Percentiles rank a stretch among this genome's conserved stretches.
phyloP scores from a whole-genome alignment of 2,888 invertebrate species.

The Thumatha senex region DNA sequence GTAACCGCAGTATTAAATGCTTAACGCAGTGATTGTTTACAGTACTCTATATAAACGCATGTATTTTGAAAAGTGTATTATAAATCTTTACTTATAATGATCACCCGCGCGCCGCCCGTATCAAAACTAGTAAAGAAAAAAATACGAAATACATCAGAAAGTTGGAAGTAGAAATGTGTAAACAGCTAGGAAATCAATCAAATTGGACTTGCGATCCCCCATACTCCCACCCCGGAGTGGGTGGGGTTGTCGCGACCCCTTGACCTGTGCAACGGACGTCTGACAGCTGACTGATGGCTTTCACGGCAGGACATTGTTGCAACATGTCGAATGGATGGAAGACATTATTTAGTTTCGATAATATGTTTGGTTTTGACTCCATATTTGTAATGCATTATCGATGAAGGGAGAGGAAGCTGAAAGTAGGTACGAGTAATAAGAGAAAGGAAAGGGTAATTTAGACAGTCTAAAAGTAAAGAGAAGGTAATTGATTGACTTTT shows the following conservation, averaged over 20 bases:
- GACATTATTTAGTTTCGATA: constrained; percentile 29
- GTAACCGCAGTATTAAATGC: too few relatives aligned
- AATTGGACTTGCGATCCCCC: constrained; percentile 46
- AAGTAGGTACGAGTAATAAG: background rate
- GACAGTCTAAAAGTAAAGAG: background rate
- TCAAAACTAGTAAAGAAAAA: constrained; percentile 17
- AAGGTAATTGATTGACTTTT: too few relatives aligned
- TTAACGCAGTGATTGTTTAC: too few relatives aligned
- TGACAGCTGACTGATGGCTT: constrained; percentile 69
- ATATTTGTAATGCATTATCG: background rate
- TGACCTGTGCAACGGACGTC: constrained; percentile 65
- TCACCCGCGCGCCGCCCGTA: background rate
- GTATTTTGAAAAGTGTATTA: too few relatives aligned
- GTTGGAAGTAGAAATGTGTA: constrained; percentile 37
- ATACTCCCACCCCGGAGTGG: constrained; percentile 14
- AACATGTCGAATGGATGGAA: constrained; percentile 18
- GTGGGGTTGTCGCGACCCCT: constrained; percentile 44
- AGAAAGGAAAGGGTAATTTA: background rate
- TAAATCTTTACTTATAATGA: too few relatives aligned
- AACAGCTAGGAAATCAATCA: constrained; percentile 73
- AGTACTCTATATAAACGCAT: too few relatives aligned
- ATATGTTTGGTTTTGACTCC: constrained; percentile 5
- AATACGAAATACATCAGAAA: constrained; percentile 30
- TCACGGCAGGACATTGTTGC: constrained; percentile 41
- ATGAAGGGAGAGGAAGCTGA: background rate